Percentiles rank a stretch among this genome's conserved stretches.
Conservation (phyloP, 2,113 vertebrate genomes). For the Cyphomyrus discorhynchus region DNA sequence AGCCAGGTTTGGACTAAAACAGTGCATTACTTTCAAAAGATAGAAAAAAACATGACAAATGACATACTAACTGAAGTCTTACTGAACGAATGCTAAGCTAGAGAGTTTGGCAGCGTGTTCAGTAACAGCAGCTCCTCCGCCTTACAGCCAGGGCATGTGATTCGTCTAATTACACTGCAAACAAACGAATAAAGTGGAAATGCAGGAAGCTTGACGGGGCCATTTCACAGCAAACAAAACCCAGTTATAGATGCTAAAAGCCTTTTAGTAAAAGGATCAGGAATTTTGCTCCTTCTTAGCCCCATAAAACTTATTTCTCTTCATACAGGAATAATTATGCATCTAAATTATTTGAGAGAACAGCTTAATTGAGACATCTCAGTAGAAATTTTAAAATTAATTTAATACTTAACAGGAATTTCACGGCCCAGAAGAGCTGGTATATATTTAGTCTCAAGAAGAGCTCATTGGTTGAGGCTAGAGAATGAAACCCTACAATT, state of each 20-base stretch:
- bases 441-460: constrained; percentile 45
- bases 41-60: not conserved
- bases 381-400: not conserved
- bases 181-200: not conserved
- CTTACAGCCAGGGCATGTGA: not conserved
- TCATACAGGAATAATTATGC: not conserved
- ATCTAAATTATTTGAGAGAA: not conserved
- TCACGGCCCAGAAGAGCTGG: constrained; percentile 13
- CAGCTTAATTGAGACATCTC: not conserved
- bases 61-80: not conserved
- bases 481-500: constrained; percentile 16
- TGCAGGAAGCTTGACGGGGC: not conserved
- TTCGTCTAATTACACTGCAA: not conserved
- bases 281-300: not conserved
- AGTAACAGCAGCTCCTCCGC: not conserved
- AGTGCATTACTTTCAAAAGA: not conserved
- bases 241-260: not conserved
- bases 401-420: not conserved
- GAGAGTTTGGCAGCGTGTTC: not conserved
- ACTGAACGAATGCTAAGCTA: not conserved
- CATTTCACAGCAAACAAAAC: not conserved
- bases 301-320: not conserved
- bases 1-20: not conserved
- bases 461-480: constrained; percentile 37
- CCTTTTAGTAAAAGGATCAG: not conserved